A percentile compares a stretch with the other conserved stretches of the same genome.
Conservation (phyloP, 53 echinoderm and acorn worm species). For the Temnopleurus reevesii region DNA sequence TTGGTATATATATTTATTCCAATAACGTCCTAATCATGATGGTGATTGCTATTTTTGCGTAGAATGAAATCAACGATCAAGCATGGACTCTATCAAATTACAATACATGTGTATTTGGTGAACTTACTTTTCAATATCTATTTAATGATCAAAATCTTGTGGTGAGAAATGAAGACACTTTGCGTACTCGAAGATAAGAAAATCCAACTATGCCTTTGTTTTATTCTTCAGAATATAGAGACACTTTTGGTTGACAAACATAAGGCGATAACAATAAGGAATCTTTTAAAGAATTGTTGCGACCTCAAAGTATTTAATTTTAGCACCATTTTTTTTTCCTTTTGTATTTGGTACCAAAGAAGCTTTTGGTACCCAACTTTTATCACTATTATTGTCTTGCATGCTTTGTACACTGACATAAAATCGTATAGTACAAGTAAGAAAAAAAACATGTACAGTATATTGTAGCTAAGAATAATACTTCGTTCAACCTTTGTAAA, state of each 20-base stretch:
- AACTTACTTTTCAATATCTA: neutral
- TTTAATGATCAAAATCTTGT: neutral
- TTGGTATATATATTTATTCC: slow-evolving; percentile 17
- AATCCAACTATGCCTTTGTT: neutral
- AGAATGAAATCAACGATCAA: neutral
- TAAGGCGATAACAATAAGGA: neutral
- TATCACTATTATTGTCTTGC: slow-evolving; percentile 30
- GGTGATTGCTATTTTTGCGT: neutral
- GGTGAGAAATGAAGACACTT: neutral
- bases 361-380: slow-evolving; percentile 33
- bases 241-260: neutral
- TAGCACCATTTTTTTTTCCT: slow-evolving; percentile 3
- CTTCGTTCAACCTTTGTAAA: slow-evolving; percentile 55
- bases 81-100: neutral
- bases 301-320: slow-evolving; percentile 16
- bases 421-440: slow-evolving; percentile 54
- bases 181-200: neutral
- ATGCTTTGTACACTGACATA: slow-evolving; percentile 49
- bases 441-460: slow-evolving; percentile 54
- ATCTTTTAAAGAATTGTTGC: neutral
- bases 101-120: neutral
- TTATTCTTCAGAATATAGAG: neutral
- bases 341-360: slow-evolving; percentile 43
- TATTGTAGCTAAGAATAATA: slow-evolving; percentile 49
- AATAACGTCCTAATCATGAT: slow-evolving; percentile 3